Base-by-base conservation (phyloP, 2,797 vertebrate species). In the Rhabdophis nuchalis region DNA sequence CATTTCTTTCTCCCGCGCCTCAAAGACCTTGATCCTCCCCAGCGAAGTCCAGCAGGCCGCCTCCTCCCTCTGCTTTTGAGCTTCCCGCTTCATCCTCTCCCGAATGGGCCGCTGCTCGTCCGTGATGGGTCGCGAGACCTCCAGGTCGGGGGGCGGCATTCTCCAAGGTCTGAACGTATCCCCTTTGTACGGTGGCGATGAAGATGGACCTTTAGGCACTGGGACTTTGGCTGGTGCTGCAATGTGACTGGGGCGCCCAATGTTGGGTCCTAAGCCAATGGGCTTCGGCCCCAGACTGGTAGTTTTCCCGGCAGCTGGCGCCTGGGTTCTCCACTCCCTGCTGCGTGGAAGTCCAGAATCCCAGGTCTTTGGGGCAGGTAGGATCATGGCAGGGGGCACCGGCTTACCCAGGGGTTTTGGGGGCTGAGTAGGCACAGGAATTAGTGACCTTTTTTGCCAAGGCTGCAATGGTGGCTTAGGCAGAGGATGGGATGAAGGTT, bases 41-140 rank as follows among this genome's bases (percentile, higher is more conserved):
- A 56, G 25, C 0, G 52, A 56, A 9, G 85, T 87, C 85, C 85
- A 86, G 85, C n/a, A 20, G 29, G 85, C 85, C 20, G 85, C 85
- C 16, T 87, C 85, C 16, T 87, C 52, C 16, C 85, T 32, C 16
- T 18, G 16, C 36, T 5, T 56, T 53, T 87, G 85, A 20, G 85
- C 52, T 5, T 56, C 52, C 10, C 1, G 50, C 29, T 86, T 86
- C 50, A 86, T 86, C 85, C 1, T 7, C 85, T 54, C 85, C 52
- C 53, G 52, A 20, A 53, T 2, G 52, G 85, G 90, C 27, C 94
- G 87, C 46, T 96, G 95, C n/a, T 95, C 61, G 0, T 90, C 1
- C 0, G 89, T 89, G 50, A 95, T 95, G 46, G 93, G 93, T 3
- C 2, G 88, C 1, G 94, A 95, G 72, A 94, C 54, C 0, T 93